Base-by-base conservation (phyloP, 2,797 vertebrate genomes). In the Dicrostonyx torquatus region DNA sequence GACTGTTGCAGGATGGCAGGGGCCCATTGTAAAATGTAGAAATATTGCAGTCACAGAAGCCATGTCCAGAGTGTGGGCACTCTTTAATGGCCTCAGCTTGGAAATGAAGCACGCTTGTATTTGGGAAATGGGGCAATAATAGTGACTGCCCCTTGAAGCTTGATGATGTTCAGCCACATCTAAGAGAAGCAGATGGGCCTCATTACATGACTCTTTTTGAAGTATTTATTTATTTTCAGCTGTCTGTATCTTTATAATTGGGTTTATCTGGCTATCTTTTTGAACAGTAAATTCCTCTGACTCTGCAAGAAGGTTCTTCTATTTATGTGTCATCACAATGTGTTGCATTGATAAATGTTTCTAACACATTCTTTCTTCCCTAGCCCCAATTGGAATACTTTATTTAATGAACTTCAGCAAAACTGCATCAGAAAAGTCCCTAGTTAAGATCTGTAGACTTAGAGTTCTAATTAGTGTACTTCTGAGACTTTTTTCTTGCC, bases 391-490 rank as follows among this genome's bases (percentile, higher is more conserved):
- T 55, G 22, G 43, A 62, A 72, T 72, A 60, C 29, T 64, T 68
- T 94, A 55, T 90, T 70, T 88, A 91, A 89, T 91, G 64, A 88
- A 93, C 72, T 82, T 87, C 7, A 84, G 45, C 50, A 94, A 87
- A 88, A 64, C 14, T 58, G 17, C 55, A 18, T 17, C 43, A 53
- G 45, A 75, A 66, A 88, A 83, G 6, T 55, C 24, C 53, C 53
- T 73, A 6, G 62, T 79, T 88, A 72, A 15, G 6, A 72, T 83
- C 15, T 84, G 24, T 76, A 78, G 43, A 82, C 31, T 90, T 53
- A 34, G n/a, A 78, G 43, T 91, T 84, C 88, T 91, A 84, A 60
- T 93, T 80, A 87, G n/a, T 70, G 53, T 91, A 12, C 77, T 62
- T 95, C 43, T 24, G 15, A 37, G 31, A 43, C 31, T 24, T 45